These are phyloP conservation scores for Mus minutoides DNA, from an alignment of 2,797 vertebrate species.

Conservation along the genomic window DNA sequence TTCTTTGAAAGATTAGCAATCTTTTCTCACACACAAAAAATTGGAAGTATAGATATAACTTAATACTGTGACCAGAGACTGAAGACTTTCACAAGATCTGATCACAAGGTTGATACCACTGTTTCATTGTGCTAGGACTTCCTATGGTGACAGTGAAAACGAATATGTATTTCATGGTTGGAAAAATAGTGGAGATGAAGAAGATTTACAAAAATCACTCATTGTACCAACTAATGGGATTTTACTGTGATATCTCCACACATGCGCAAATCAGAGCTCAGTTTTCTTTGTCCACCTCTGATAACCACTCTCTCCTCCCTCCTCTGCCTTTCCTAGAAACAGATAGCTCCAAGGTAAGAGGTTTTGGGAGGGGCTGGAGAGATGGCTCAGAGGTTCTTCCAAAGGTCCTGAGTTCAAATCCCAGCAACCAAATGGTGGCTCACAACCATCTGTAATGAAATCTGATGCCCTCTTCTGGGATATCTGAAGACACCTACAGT, in stretches of 20 bases:
- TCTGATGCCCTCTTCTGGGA: too few relatives aligned
- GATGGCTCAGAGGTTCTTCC: too few relatives aligned
- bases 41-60: background rate
- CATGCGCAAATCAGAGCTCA: too few relatives aligned
- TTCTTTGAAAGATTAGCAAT: conserved; percentile 37
- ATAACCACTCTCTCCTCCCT: background rate
- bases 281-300: too few relatives aligned
- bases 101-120: background rate
- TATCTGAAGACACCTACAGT: too few relatives aligned
- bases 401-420: too few relatives aligned
- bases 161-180: background rate
- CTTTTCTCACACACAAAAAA: background rate
- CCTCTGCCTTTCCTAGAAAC: background rate
- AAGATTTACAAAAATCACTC: background rate
- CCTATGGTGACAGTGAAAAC: background rate
- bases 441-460: too few relatives aligned
- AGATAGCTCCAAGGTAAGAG: background rate
- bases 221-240: too few relatives aligned
- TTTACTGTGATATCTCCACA: background rate
- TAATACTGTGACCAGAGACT: background rate
- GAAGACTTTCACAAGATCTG: too few relatives aligned
- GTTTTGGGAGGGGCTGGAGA: background rate
- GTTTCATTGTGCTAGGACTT: background rate
- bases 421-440: too few relatives aligned
- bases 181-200: background rate